phyloP scores from a whole-genome alignment of 2,888 invertebrate genomes.

The Athetis lepigone region DNA sequence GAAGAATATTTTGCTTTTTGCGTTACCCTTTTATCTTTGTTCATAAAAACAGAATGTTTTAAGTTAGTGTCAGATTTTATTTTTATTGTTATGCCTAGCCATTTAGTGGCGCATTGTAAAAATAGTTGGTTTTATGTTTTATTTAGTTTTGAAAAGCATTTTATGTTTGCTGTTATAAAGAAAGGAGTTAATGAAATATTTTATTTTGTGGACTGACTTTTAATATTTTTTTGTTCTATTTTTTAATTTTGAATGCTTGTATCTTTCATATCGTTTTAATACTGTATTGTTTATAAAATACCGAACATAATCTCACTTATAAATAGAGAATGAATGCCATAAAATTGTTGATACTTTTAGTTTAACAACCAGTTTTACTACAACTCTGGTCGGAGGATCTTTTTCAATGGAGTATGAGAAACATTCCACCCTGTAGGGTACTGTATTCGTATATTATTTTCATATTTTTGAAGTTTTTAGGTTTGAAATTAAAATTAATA shows the following conservation, averaged over 20 bases:
- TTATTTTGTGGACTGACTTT: slow-evolving; percentile 25
- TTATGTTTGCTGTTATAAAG: background rate
- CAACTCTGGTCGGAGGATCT: too few species aligned
- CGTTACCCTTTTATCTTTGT: slow-evolving; percentile 28
- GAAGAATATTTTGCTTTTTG: slow-evolving; percentile 16
- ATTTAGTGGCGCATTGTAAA: slow-evolving; percentile 23
- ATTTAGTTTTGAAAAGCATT: slow-evolving; percentile 25
- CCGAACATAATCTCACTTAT: too few species aligned
- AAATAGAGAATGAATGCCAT: too few species aligned
- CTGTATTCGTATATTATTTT: too few species aligned
- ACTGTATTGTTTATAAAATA: too few species aligned
- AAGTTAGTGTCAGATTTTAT: slow-evolving; percentile 34
- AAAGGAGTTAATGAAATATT: slow-evolving; percentile 12
- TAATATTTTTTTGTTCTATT: slow-evolving; percentile 1
- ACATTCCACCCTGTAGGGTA: too few species aligned
- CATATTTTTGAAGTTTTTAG: too few species aligned
- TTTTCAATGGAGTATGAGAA: too few species aligned
- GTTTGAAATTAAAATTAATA: too few species aligned
- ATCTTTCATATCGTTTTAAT: background rate
- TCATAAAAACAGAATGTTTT: slow-evolving; percentile 40
- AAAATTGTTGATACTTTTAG: too few species aligned
- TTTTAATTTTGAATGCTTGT: background rate
- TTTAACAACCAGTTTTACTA: too few species aligned
- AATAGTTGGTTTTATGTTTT: slow-evolving; percentile 26
- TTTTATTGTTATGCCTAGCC: slow-evolving; percentile 14